Evolutionary conservation across 2,888 invertebrate genomes (phyloP).

Genomic region (Aleiodes leptofemur): DNA sequence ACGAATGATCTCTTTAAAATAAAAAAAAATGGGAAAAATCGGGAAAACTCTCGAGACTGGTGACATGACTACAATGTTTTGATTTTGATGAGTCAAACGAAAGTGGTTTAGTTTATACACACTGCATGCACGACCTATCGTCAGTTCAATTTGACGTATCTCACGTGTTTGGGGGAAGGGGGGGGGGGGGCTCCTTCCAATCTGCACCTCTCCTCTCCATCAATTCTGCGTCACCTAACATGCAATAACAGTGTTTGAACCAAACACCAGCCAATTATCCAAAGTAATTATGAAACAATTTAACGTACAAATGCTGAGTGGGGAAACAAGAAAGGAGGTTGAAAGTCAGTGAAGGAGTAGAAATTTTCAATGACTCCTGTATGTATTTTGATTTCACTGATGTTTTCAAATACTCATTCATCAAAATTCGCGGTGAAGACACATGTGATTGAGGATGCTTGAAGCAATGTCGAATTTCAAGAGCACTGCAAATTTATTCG

Average conservation of each 20-base stretch:
- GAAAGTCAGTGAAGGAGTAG: constrained; percentile 54
- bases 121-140: constrained; percentile 35
- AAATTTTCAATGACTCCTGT: constrained; percentile 31
- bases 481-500: constrained; percentile 16
- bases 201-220: constrained; percentile 51
- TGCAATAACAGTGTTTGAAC: constrained; percentile 65
- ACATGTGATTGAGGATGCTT: constrained; percentile 11
- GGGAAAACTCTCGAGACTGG: not conserved
- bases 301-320: constrained; percentile 60
- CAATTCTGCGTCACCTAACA: constrained; percentile 56
- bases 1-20: no score
- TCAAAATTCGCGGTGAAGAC: constrained; percentile 10
- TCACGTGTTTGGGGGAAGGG: constrained; percentile 21
- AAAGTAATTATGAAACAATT: constrained; percentile 69
- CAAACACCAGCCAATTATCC: constrained; percentile 60
- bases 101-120: constrained; percentile 5
- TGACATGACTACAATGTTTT: not conserved
- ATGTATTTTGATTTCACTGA: not conserved
- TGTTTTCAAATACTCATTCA: constrained; percentile 1
- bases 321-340: constrained; percentile 55
- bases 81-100: not conserved
- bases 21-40: no score
- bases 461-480: not conserved
- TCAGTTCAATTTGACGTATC: constrained; percentile 36
- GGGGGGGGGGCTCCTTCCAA: not conserved